Conservation (phyloP, 2,888 invertebrate genomes). For the Parelbella ahira region DNA sequence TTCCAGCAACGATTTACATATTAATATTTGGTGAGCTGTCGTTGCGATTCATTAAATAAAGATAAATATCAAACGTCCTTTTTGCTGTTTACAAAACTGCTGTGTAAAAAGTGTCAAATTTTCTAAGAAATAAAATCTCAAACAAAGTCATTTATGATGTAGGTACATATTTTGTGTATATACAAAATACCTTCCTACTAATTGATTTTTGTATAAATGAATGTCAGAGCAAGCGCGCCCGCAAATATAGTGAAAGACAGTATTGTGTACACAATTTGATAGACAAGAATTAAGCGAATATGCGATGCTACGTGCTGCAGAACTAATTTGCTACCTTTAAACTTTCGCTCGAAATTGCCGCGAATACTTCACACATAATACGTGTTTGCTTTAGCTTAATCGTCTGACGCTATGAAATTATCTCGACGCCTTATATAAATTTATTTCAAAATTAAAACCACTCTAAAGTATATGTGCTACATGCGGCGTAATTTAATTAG, state of each 20-base stretch:
- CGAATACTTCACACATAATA: slow-evolving; percentile 31
- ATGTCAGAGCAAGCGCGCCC: slow-evolving; percentile 10
- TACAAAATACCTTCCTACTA: no score
- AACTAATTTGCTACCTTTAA: slow-evolving; percentile 27
- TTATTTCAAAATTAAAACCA: slow-evolving; percentile 15
- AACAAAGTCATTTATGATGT: no score
- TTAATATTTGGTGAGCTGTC: slow-evolving; percentile 33
- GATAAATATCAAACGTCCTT: no score
- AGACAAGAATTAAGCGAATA: slow-evolving; percentile 26
- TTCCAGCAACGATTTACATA: slow-evolving; percentile 59
- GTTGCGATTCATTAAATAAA: slow-evolving; percentile 12
- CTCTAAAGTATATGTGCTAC: not conserved
- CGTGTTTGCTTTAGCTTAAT: slow-evolving; percentile 63
- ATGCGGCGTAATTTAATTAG: no score
- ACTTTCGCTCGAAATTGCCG: slow-evolving; percentile 25
- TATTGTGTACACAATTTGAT: slow-evolving; percentile 24
- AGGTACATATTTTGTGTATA: no score
- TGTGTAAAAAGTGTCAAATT: no score
- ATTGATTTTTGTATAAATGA: slow-evolving; percentile 20
- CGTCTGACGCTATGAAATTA: slow-evolving; percentile 56
- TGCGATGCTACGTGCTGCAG: slow-evolving; percentile 26
- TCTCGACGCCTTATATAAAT: slow-evolving; percentile 35
- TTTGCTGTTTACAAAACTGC: no score
- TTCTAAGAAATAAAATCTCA: no score
- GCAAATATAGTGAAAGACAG: no score